Conservation (phyloP, 2,797 vertebrate species). For the Rhinatrema bivittatum region DNA sequence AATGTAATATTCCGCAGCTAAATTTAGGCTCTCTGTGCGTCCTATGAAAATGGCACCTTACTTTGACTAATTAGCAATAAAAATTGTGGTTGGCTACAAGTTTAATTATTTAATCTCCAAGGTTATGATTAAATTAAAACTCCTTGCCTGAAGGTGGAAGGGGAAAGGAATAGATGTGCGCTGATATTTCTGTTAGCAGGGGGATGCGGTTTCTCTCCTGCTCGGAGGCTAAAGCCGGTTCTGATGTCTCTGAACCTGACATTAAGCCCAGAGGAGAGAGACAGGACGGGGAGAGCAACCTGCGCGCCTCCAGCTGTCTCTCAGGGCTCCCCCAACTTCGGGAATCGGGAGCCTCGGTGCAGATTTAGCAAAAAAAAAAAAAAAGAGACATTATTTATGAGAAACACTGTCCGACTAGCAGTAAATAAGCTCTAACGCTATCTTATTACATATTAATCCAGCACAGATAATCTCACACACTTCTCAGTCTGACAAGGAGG, state of each 20-base stretch:
- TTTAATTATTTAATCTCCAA: constrained; percentile 60
- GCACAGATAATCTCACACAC: too few relatives aligned
- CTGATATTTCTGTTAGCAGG: constrained; percentile 31
- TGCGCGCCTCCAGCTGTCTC: too few relatives aligned
- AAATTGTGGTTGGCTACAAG: constrained; percentile 44
- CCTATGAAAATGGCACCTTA: constrained; percentile 59
- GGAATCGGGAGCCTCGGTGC: too few relatives aligned
- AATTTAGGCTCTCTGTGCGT: constrained; percentile 57
- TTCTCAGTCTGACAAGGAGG: too few relatives aligned
- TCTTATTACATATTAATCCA: too few relatives aligned
- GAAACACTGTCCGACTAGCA: too few relatives aligned
- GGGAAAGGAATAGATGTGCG: constrained; percentile 7
- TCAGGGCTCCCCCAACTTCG: too few relatives aligned
- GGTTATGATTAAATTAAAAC: constrained; percentile 57
- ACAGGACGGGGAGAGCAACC: too few relatives aligned
- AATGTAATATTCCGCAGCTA: constrained; percentile 60
- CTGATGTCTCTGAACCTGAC: background rate
- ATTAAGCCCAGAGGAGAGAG: background rate
- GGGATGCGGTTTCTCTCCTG: constrained; percentile 28
- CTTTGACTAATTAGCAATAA: constrained; percentile 60
- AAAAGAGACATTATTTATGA: too few relatives aligned
- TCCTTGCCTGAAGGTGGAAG: constrained; percentile 33
- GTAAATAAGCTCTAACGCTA: too few relatives aligned
- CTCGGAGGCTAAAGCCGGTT: background rate
- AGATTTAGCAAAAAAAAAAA: too few relatives aligned